These are phyloP conservation scores for Mustela lutreola DNA, from an alignment of 2,113 vertebrate genomes.

Conservation along the genomic window DNA sequence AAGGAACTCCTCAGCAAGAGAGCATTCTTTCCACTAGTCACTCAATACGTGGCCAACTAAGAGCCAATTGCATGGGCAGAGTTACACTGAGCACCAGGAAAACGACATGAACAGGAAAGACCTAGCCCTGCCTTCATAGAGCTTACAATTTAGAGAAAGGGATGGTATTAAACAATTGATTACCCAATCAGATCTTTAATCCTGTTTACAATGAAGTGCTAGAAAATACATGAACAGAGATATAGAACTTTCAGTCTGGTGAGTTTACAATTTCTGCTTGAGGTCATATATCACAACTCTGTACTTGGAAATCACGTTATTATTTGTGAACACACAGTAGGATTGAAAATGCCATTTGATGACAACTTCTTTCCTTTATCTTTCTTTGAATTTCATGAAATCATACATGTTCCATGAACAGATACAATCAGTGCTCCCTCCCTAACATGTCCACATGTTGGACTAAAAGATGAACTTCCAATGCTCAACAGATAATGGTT, in stretches of 20 bases:
- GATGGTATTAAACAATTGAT: neutral
- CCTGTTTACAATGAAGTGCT: neutral
- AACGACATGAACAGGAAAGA: neutral
- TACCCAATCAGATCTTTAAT: neutral
- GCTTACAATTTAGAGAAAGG: neutral
- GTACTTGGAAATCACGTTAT: neutral
- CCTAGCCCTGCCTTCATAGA: neutral
- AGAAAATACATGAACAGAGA: neutral
- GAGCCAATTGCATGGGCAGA: neutral
- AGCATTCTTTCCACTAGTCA: neutral
- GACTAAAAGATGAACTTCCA: neutral
- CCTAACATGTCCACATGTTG: neutral
- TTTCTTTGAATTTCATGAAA: neutral
- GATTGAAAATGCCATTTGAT: neutral
- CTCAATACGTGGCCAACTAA: neutral
- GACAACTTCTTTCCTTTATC: neutral
- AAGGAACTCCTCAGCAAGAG: neutral
- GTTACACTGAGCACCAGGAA: neutral
- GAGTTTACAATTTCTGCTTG: neutral
- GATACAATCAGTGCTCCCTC: neutral
- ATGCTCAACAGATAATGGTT: neutral
- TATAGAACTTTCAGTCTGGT: neutral
- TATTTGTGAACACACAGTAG: conserved; percentile 12
- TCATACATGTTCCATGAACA: neutral
- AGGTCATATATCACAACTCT: neutral